Evolutionary conservation across 2,797 vertebrate species (phyloP).

Genomic region (Emydoidea blandingii): DNA sequence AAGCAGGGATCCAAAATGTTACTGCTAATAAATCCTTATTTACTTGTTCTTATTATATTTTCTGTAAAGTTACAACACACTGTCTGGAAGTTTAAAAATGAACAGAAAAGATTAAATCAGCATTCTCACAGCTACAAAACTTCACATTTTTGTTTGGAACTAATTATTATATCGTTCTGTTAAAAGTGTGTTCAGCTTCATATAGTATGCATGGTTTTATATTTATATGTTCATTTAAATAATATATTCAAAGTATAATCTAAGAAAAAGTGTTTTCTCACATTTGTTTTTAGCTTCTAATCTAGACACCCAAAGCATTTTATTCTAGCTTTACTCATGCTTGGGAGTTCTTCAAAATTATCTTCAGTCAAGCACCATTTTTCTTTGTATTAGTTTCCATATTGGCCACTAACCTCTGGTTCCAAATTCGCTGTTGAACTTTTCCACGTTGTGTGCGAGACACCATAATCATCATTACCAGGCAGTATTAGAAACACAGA

Average conservation of each 20-base stretch:
- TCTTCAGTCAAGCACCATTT: background rate
- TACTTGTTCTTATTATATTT: background rate
- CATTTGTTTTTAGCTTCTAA: background rate
- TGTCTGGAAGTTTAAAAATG: background rate
- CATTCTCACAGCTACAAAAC: rapidly evolving
- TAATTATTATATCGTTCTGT: rapidly evolving
- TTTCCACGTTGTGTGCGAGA: conserved; percentile 79
- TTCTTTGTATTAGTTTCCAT: background rate
- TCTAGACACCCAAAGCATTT: background rate
- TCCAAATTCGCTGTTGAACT: background rate
- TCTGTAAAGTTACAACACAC: background rate
- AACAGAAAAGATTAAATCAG: background rate
- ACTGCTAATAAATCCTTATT: background rate
- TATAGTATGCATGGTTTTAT: rapidly evolving
- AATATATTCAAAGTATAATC: background rate
- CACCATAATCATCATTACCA: conserved; percentile 99
- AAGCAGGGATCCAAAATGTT: rapidly evolving
- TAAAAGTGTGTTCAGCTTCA: rapidly evolving
- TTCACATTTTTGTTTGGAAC: rapidly evolving
- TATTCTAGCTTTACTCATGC: background rate
- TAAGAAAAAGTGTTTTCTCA: background rate
- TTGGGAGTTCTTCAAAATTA: background rate
- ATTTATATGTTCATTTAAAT: background rate
- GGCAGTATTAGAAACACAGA: conserved; percentile 99
- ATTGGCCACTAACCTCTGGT: background rate